These are phyloP conservation scores for Melolontha melolontha DNA, from an alignment of 2,888 invertebrate species.

Conservation along the genomic window DNA sequence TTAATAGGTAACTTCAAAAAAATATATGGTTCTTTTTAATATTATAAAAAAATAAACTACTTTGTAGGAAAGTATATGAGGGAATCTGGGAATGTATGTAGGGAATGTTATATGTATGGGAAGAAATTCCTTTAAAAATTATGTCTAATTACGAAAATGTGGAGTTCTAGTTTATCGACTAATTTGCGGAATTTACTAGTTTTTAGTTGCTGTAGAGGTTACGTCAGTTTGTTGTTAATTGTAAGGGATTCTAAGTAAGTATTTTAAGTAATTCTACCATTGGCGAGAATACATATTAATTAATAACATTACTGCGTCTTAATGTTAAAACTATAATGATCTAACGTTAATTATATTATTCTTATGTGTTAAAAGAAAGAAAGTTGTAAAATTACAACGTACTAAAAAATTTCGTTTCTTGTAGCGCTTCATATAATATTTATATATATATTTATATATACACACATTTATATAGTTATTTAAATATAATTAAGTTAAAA, in stretches of 20 bases:
- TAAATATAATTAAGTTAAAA: conserved; percentile 27
- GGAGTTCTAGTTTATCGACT: too few relatives aligned
- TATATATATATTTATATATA: conserved; percentile 39
- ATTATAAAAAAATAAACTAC: conserved; percentile 26
- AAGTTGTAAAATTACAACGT: conserved; percentile 20
- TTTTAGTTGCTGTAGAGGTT: neutral
- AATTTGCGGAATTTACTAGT: too few relatives aligned
- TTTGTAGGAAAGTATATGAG: conserved; percentile 6
- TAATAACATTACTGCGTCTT: conserved; percentile 16
- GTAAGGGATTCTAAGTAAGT: conserved; percentile 6
- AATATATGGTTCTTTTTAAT: conserved; percentile 15
- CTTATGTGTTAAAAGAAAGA: conserved; percentile 17
- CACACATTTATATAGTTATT: neutral
- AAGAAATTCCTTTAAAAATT: neutral
- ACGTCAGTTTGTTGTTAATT: conserved; percentile 6
- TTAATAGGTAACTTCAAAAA: conserved; percentile 47
- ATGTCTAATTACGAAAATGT: neutral
- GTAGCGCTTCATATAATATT: conserved; percentile 47
- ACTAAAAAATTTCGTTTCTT: conserved; percentile 43
- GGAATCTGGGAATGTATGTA: too few relatives aligned
- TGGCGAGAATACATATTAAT: conserved; percentile 24
- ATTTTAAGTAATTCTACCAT: conserved; percentile 28
- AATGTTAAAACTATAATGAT: conserved; percentile 1
- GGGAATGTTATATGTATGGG: conserved; percentile 10
- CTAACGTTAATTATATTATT: conserved; percentile 2